Evolutionary conservation across 2,888 invertebrate species (phyloP), one percentile per base, ranked within the genome.

Genomic region (Chironomus tentans): DNA sequence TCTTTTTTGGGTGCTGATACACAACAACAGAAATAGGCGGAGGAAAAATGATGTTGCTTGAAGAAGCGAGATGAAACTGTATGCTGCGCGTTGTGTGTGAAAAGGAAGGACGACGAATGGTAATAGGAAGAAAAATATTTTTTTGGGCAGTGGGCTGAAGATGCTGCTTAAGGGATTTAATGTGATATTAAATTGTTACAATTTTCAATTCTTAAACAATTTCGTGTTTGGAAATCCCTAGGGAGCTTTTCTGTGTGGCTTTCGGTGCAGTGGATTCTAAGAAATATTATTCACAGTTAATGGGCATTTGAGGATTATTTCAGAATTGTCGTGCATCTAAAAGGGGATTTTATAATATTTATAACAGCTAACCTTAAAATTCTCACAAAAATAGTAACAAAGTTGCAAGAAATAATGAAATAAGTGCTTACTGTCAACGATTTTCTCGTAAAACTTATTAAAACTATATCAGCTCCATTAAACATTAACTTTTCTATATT

Each of bases 121-220:
- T 56, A 56, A 56, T 18, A 18, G 56, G 6, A 56, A 18, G 18
- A 56, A 56, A 28, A 28, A 28, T 28, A 4, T 28, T 28, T 28
- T 28, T 28, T 38, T 38, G 38, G 38, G 18, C n/a, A 56, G 56
- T 56, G 56, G 56, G 56, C 56, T 56, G 56, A 56, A 18, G 56
- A 56, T 56, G 56, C 15, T 5, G 56, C 56, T 56, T 56, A 56
- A 56, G 56, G 56, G 56, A 56, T 56, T 56, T 56, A 56, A 56
- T 56, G 56, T 7, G 72, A 74, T 74, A 74, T 74, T 74, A 68
- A 74, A 74, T 72, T 62, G 72, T 62, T 62, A 72, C 72, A 72
- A 38, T 13, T 38, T 62, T 62, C n/a, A 38, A 38, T 38, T 38
- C 10, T 38, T 38, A 10, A 38, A 38, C 22, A 24, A 24, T 24